Conservation (phyloP, 2,888 invertebrate species). For the Coronaproctus castanopsis region DNA sequence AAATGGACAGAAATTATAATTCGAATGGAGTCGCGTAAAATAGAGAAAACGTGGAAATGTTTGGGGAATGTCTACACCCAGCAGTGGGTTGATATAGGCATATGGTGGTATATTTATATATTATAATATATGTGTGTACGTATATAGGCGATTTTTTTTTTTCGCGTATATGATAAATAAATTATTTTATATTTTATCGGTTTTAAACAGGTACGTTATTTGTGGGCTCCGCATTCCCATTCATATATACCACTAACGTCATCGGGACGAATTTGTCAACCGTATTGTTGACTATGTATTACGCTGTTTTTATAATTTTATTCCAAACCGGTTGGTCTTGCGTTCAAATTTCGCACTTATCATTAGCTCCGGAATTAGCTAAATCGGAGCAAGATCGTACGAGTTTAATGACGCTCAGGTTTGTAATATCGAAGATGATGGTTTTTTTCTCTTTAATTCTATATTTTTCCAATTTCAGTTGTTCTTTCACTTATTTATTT, state of each 20-base stretch:
- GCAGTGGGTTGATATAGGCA: too few relatives aligned
- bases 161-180: too few relatives aligned
- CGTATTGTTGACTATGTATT: constrained; percentile 23
- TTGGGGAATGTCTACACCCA: too few relatives aligned
- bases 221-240: constrained; percentile 5
- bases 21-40: too few relatives aligned
- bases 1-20: too few relatives aligned
- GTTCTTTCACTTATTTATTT: background rate
- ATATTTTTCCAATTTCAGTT: background rate
- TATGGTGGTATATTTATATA: too few relatives aligned
- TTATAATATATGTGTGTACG: too few relatives aligned
- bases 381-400: constrained; percentile 45
- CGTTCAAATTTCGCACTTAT: constrained; percentile 79
- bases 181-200: too few relatives aligned
- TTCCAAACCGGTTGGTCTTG: constrained; percentile 90
- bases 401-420: constrained; percentile 64
- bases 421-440: constrained; percentile 16
- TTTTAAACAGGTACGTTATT: constrained; percentile 9
- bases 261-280: constrained; percentile 29
- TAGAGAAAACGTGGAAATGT: too few relatives aligned
- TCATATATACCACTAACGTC: constrained; percentile 29
- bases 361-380: constrained; percentile 67
- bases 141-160: too few relatives aligned
- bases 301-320: constrained; percentile 38
- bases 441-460: background rate